Conservation (phyloP, 2,113 vertebrate genomes). For the Mastomys coucha region DNA sequence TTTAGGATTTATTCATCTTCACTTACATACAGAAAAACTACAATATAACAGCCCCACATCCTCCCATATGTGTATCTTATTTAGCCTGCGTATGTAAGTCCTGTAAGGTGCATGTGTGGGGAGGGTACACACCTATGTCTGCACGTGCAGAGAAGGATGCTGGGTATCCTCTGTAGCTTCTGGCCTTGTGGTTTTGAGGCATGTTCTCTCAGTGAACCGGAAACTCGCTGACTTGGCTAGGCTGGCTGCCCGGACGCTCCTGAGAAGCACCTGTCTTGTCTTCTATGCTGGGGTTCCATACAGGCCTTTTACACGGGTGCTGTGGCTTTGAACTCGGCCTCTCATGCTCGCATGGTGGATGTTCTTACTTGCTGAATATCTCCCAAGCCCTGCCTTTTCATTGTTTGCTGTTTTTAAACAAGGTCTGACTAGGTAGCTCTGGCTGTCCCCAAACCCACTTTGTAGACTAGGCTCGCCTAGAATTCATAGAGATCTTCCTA, state of each 20-base stretch:
- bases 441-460: neutral
- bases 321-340: neutral
- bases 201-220: neutral
- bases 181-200: neutral
- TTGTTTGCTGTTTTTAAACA: neutral
- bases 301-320: neutral
- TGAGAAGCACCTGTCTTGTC: neutral
- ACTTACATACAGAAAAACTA: neutral
- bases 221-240: neutral
- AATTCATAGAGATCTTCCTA: neutral
- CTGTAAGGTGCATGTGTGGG: neutral
- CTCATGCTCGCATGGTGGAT: neutral
- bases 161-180: neutral
- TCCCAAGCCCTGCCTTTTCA: neutral
- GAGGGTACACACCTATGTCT: neutral
- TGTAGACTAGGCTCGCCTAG: neutral
- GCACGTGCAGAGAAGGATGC: neutral
- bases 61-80: neutral
- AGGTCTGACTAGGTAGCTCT: neutral
- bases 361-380: neutral
- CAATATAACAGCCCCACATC: neutral
- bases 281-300: neutral
- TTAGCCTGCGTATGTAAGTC: neutral
- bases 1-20: conserved; percentile 20
- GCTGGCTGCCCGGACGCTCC: neutral